Evolutionary conservation across 92 coral and sea anemone species (phyloP).

Genomic region (Muricea muricata): DNA sequence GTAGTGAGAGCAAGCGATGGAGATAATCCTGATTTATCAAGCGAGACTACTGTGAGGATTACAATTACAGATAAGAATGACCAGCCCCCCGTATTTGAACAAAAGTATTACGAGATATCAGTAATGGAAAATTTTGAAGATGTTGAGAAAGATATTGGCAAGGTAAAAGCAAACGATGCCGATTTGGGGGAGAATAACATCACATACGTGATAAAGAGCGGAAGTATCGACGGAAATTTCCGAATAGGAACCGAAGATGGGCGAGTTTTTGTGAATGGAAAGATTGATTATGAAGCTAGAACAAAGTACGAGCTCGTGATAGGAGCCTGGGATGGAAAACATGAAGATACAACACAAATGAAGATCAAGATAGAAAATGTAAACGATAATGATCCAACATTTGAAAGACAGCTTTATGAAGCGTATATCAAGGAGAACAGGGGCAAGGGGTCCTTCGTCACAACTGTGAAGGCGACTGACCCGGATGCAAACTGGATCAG

Average conservation of each 20-base stretch:
- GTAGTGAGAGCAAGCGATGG: slow-evolving; percentile 81
- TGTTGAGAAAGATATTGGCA: slow-evolving; percentile 59
- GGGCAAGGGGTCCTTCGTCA: slow-evolving; percentile 67
- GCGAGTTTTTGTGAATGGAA: slow-evolving; percentile 73
- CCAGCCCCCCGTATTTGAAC: slow-evolving; percentile 75
- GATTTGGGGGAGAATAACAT: slow-evolving; percentile 83
- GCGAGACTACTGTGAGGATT: slow-evolving; percentile 64
- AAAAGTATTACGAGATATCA: slow-evolving; percentile 62
- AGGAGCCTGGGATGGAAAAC: slow-evolving; percentile 87
- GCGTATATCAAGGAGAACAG: slow-evolving; percentile 71
- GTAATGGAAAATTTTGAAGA: slow-evolving; percentile 73
- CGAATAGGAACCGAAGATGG: slow-evolving; percentile 78
- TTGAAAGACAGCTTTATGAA: slow-evolving; percentile 50
- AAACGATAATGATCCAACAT: slow-evolving; percentile 87
- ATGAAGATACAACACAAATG: slow-evolving; percentile 78
- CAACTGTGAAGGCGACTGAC: slow-evolving; percentile 71
- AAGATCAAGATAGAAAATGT: slow-evolving; percentile 66
- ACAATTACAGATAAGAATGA: slow-evolving; percentile 85
- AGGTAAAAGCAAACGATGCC: slow-evolving; percentile 76
- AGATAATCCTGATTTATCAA: slow-evolving; percentile 57
- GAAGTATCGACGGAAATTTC: slow-evolving; percentile 77
- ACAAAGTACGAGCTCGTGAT: slow-evolving; percentile 72
- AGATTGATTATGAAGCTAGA: slow-evolving; percentile 75
- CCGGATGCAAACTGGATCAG: slow-evolving; percentile 71
- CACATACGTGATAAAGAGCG: slow-evolving; percentile 80